Evolutionary conservation across 2,113 vertebrate genomes (phyloP).

Genomic region (Alaudala cheleensis): DNA sequence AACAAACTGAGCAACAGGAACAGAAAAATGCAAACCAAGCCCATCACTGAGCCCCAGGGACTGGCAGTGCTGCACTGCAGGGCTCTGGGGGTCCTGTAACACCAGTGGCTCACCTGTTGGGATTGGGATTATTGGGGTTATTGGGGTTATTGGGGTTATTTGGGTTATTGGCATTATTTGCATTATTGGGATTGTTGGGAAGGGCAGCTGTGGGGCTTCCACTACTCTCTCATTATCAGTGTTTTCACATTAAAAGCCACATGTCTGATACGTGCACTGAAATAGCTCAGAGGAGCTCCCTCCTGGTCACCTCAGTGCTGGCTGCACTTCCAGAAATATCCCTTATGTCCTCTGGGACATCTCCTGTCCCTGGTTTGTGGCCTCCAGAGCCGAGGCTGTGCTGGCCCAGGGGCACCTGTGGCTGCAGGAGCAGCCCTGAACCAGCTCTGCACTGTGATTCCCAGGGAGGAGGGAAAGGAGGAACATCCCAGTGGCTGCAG

Average conservation of each 20-base stretch:
- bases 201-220: background rate
- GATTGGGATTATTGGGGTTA: too few relatives aligned
- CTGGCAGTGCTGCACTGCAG: background rate
- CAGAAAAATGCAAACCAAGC: background rate
- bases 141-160: background rate
- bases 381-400: background rate
- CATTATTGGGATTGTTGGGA: background rate
- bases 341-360: background rate
- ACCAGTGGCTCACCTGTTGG: background rate
- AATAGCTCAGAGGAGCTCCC: background rate
- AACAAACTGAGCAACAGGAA: background rate
- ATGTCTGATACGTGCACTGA: rapidly evolving
- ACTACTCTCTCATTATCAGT: background rate
- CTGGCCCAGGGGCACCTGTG: background rate
- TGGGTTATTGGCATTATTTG: background rate
- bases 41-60: background rate
- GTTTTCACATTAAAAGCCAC: background rate
- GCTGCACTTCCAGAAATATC: background rate
- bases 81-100: background rate
- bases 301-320: background rate
- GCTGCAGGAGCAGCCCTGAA: background rate
- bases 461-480: rapidly evolving
- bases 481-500: rapidly evolving
- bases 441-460: background rate
- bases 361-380: background rate